Conservation (phyloP, 2,113 vertebrate genomes). For the Hypomesus transpacificus region DNA sequence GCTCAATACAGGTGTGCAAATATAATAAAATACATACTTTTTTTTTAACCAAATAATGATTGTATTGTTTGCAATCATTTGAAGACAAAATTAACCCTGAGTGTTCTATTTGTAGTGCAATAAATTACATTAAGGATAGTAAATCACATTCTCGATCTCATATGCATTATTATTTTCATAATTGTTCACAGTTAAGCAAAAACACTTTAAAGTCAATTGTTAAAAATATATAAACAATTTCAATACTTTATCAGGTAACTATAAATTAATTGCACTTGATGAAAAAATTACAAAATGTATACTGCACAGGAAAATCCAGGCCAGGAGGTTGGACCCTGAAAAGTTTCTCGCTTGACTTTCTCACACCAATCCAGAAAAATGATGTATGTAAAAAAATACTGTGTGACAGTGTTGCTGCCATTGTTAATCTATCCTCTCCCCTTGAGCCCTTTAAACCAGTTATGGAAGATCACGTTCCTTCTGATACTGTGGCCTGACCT, state of each 20-base stretch:
- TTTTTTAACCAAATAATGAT: too few species aligned
- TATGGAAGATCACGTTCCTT: slow-evolving; percentile 34
- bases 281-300: background rate
- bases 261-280: background rate
- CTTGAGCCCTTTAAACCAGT: slow-evolving; percentile 34
- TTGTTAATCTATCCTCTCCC: slow-evolving; percentile 30
- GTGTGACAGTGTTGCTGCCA: background rate
- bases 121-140: too few species aligned
- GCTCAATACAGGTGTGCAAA: too few species aligned
- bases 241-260: background rate
- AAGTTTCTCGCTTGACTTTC: background rate
- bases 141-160: too few species aligned
- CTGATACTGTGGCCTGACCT: slow-evolving; percentile 28
- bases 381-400: background rate
- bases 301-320: background rate
- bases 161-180: background rate
- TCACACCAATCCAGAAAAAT: background rate
- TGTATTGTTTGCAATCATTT: too few species aligned
- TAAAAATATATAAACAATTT: background rate
- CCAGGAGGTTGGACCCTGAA: background rate
- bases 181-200: background rate
- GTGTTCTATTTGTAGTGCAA: too few species aligned
- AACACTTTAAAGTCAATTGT: background rate
- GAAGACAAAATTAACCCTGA: too few species aligned
- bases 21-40: too few species aligned